Conservation (phyloP, 2,888 invertebrate genomes). For the Microdon myrmicae region DNA sequence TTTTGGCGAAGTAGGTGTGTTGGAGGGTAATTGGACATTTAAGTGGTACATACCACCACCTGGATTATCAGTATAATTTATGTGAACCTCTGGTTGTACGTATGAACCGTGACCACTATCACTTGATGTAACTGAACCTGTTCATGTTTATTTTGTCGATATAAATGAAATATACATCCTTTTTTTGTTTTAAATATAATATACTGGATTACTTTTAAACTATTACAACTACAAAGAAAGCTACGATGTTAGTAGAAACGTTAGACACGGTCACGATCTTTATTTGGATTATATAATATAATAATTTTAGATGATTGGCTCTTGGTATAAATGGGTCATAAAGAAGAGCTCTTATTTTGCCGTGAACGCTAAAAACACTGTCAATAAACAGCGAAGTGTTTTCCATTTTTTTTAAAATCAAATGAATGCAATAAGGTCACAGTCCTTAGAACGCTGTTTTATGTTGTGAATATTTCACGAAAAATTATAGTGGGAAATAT, state of each 20-base stretch:
- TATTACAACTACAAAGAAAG: neutral
- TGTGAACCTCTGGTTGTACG: constrained; percentile 68
- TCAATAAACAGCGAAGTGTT: no score
- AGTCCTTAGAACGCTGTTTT: no score
- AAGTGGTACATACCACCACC: constrained; percentile 56
- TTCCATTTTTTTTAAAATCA: no score
- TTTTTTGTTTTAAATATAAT: neutral
- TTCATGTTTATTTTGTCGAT: constrained; percentile 23
- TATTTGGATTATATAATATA: no score
- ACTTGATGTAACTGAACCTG: constrained; percentile 90
- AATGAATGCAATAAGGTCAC: no score
- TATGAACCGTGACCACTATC: constrained; percentile 90
- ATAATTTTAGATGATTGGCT: no score
- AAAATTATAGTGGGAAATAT: no score
- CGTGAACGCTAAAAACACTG: no score
- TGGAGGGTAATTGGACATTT: constrained; percentile 55
- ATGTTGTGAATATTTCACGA: no score
- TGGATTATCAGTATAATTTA: constrained; percentile 55
- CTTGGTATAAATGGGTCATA: no score
- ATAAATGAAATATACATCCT: constrained; percentile 12
- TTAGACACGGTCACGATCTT: constrained; percentile 5
- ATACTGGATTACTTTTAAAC: no score
- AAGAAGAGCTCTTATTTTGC: no score
- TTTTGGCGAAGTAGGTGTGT: constrained; percentile 67
- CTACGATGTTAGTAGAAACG: constrained; percentile 1